Base-by-base conservation (phyloP, 2,797 vertebrate species). In the Hipposideros larvatus region DNA sequence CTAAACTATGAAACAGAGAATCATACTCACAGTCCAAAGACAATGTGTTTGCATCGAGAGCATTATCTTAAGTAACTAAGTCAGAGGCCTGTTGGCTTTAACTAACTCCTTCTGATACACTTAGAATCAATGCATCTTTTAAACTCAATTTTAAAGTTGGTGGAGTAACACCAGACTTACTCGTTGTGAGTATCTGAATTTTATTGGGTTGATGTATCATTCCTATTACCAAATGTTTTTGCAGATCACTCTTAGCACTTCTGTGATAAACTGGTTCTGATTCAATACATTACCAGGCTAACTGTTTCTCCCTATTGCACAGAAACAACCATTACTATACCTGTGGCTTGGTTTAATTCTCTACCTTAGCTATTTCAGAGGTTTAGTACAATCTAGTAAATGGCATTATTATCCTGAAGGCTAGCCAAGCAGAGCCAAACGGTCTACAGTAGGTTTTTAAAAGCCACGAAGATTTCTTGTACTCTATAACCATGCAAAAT, bases 401-500 rank as follows among this genome's bases (percentile, higher is more conserved):
- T 2, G 28, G 43, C 4, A 34, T 48, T 91, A 91, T 4, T 94
- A 94, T 11, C 91, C 94, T 74, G 65, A 93, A 83, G 46, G 80
- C 22, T 13, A 90, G 71, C 15, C 89, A 28, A 80, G 71, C 43
- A 70, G 57, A 93, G 43, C 90, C 28, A 71, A 96, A 79, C 0
- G 0, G 68, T 37, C 90, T 78, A 37, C 28, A 80, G n/a, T 24
- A 77, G 43, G 53, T 55, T 0, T 53, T 59, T 55, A 15, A 77
- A 85, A 85, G 93, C 34, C 26, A 21, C 48, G 89, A 79, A 84
- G 57, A 24, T 78, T 89, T 77, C 80, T 82, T 85, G 26, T 86
- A 96, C 94, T 75, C 28, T 55, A 68, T 90, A 55, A 53, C 85
- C 0, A 51, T 15, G 77, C 55, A 97, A 96, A 97, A 96, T n/a